Evolutionary conservation across 2,113 vertebrate species (phyloP), one percentile per base, ranked within the genome.

Genomic region (Heterotis niloticus): DNA sequence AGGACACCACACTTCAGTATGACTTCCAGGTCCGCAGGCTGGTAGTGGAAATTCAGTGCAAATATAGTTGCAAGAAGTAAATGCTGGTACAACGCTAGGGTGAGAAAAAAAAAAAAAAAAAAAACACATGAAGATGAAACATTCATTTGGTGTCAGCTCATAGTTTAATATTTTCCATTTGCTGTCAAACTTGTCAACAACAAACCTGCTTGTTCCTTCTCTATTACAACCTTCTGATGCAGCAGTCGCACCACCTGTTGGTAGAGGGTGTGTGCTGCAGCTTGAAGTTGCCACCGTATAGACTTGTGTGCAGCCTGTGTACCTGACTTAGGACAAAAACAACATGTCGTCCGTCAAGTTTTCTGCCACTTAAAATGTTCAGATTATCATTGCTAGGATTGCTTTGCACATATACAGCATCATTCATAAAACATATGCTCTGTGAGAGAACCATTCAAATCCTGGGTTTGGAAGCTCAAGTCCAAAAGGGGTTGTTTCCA

Each of bases 51-150:
- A 77, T 93, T 94, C 51, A 94, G 84, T 29, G 91, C 89, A 84
- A 93, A 94, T 83, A 94, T 89, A n/a, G 91, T 90, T 56, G 92
- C 92, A 1, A 94, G 83, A 5, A 93, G 87, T 52, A 94, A 88
- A 70, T 91, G 92, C 85, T 93, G 92, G 79, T 87, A 91, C 10
- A 90, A 90, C 23, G 91, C 93, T 94, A 83, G 67, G 3, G 23
- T 28, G 16, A 86, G 0, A 20, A 10, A 2, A 74, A 24, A 44
- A 44, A 44, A 44, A 44, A 44, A 44, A 2, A 44, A 7, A 4
- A 44, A 44, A 44, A 44, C 34, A 44, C n/a, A n/a, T n/a, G n/a
- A n/a, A n/a, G n/a, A n/a, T n/a, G n/a, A n/a, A n/a, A n/a, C n/a
- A n/a, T n/a, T 44, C 34, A 44, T 44, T 2, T 44, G 34, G 34